A percentile compares a stretch with the other conserved stretches of the same genome.
phyloP scores from a whole-genome alignment of 2,888 invertebrate genomes.

The Cylloceria caligata region DNA sequence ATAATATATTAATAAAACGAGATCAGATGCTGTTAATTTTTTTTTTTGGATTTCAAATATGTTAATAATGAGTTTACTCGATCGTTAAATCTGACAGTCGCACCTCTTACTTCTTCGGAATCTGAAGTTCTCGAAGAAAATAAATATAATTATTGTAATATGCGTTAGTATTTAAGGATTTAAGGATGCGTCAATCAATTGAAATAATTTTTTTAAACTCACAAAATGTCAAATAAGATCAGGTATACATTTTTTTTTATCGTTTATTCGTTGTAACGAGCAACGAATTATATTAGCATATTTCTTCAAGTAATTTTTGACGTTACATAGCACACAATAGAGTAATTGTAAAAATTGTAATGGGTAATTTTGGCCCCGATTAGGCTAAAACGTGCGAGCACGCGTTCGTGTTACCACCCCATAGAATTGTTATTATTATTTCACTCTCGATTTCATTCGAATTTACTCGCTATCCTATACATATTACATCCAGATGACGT shows the following conservation, averaged over 20 bases:
- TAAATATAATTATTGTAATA: too few relatives aligned
- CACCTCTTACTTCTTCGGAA: too few relatives aligned
- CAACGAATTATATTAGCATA: constrained; percentile 24
- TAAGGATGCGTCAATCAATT: neutral
- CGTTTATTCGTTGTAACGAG: neutral
- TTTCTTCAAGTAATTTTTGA: constrained; percentile 13
- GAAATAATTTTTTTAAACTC: neutral
- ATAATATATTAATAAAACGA: too few relatives aligned
- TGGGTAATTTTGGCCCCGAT: constrained; percentile 73
- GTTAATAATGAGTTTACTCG: too few relatives aligned
- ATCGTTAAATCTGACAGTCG: too few relatives aligned
- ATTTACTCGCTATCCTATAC: constrained; percentile 39
- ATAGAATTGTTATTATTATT: constrained; percentile 63
- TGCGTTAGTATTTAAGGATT: too few relatives aligned
- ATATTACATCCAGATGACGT: constrained; percentile 70
- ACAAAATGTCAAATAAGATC: neutral
- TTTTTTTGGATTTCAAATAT: too few relatives aligned
- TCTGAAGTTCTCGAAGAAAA: too few relatives aligned
- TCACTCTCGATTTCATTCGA: constrained; percentile 47
- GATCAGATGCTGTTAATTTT: too few relatives aligned
- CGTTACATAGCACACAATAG: constrained; percentile 11
- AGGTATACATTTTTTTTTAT: neutral
- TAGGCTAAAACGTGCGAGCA: constrained; percentile 73
- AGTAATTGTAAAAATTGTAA: constrained; percentile 75
- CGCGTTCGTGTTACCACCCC: constrained; percentile 71